Conservation (phyloP, 2,113 vertebrate species). For the Aleadryas rufinucha region DNA sequence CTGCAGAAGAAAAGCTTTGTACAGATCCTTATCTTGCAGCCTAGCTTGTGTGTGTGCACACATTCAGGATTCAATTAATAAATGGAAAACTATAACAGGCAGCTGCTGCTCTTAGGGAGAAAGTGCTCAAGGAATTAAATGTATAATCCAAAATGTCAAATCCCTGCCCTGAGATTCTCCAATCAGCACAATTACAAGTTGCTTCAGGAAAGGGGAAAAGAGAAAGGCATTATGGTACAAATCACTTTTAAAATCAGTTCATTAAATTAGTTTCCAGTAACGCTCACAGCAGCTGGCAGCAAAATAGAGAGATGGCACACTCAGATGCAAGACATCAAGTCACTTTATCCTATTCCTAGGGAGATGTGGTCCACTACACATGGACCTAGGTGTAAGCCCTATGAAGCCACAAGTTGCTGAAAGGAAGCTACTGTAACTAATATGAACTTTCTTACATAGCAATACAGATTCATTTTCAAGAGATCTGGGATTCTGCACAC, state of each 20-base stretch:
- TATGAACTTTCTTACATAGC: background rate
- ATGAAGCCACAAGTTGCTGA: background rate
- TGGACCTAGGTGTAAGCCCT: background rate
- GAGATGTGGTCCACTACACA: background rate
- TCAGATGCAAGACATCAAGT: background rate
- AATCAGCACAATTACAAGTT: background rate
- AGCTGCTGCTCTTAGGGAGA: background rate
- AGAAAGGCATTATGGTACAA: constrained; percentile 2
- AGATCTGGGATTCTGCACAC: background rate
- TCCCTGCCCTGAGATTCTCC: constrained; percentile 16
- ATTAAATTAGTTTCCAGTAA: background rate
- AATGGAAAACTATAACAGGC: background rate
- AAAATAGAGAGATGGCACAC: background rate
- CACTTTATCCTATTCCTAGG: background rate
- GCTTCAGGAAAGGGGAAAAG: background rate
- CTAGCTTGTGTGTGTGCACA: background rate
- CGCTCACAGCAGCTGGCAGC: background rate
- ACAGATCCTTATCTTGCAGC: background rate
- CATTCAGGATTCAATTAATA: background rate
- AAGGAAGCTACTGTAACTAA: background rate
- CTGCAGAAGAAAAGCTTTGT: background rate
- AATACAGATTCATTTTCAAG: background rate
- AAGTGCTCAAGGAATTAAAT: constrained; percentile 26
- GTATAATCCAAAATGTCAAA: constrained; percentile 19
- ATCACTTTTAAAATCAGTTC: background rate